Conservation (phyloP, 2,113 vertebrate species). For the Pedetes capensis region DNA sequence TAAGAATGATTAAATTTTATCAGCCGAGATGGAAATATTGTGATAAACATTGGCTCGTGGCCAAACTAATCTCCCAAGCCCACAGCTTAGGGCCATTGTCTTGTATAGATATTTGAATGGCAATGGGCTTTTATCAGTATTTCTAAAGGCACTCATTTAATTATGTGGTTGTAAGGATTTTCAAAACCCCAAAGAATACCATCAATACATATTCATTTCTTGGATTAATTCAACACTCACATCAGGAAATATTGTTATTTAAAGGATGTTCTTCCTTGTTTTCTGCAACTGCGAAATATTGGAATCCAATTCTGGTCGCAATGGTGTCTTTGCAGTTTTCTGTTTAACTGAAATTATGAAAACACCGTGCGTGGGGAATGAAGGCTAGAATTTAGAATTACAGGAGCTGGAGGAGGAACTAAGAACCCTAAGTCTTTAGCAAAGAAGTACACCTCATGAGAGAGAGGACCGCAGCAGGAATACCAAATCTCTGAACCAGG, state of each 20-base stretch:
- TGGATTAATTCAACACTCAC: constrained; percentile 87
- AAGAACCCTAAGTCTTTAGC: constrained; percentile 14
- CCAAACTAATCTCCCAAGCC: constrained; percentile 89
- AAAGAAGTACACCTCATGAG: background rate
- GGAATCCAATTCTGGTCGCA: constrained; percentile 61
- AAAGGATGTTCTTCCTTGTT: constrained; percentile 80
- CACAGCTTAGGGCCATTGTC: constrained; percentile 87
- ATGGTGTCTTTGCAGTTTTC: constrained; percentile 71
- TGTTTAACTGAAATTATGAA: constrained; percentile 61
- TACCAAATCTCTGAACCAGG: background rate
- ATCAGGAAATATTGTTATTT: constrained; percentile 86
- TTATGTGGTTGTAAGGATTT: constrained; percentile 90
- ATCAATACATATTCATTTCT: constrained; percentile 89
- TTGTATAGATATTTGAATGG: constrained; percentile 89
- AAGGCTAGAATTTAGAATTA: constrained; percentile 20
- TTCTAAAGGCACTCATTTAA: constrained; percentile 91
- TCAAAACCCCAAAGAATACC: constrained; percentile 89
- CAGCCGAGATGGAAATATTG: constrained; percentile 89
- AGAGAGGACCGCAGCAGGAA: background rate
- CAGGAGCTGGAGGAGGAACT: background rate
- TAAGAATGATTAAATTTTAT: constrained; percentile 92
- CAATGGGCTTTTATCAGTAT: constrained; percentile 89
- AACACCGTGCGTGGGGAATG: background rate
- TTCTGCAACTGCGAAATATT: constrained; percentile 79
- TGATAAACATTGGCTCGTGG: constrained; percentile 88